phyloP scores from a whole-genome alignment of 2,113 vertebrate species.

The Oncorhynchus nerka region DNA sequence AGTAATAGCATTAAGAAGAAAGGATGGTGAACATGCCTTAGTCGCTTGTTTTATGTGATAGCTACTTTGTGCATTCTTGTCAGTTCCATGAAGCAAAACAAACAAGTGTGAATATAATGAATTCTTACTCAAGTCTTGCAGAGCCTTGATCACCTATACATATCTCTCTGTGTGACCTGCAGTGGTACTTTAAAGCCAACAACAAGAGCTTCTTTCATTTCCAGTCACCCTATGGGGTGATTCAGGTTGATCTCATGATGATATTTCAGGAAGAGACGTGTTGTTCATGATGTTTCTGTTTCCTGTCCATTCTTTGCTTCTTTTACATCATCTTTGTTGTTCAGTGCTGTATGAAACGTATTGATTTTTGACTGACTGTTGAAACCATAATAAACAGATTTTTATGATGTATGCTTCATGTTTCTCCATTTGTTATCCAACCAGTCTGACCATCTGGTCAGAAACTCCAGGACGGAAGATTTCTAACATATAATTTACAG shows the following conservation, averaged over 20 bases:
- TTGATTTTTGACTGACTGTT: conserved; percentile 50
- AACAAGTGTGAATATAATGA: conserved; percentile 39
- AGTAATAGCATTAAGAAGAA: conserved; percentile 5
- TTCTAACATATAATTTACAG: background rate
- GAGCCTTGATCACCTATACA: conserved; percentile 25
- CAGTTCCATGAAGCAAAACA: conserved; percentile 22
- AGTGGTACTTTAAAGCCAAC: conserved; percentile 14
- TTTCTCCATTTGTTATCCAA: background rate
- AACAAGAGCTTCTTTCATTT: conserved; percentile 22
- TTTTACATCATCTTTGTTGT: conserved; percentile 31
- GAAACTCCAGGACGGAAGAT: background rate
- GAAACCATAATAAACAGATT: conserved; percentile 73
- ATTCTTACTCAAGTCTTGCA: conserved; percentile 50
- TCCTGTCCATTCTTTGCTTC: conserved; percentile 22
- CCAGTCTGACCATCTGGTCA: background rate
- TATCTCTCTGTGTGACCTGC: conserved; percentile 33
- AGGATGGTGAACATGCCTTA: conserved; percentile 53
- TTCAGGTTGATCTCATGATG: background rate
- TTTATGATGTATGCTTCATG: conserved; percentile 48
- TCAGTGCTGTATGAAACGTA: conserved; percentile 33
- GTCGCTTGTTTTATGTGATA: conserved; percentile 35
- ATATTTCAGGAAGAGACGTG: conserved; percentile 39
- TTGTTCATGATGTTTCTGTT: conserved; percentile 7
- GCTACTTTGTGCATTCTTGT: conserved; percentile 23
- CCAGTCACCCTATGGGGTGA: conserved; percentile 31